Conservation (phyloP, 2,797 vertebrate species). For the Platalea minor region DNA sequence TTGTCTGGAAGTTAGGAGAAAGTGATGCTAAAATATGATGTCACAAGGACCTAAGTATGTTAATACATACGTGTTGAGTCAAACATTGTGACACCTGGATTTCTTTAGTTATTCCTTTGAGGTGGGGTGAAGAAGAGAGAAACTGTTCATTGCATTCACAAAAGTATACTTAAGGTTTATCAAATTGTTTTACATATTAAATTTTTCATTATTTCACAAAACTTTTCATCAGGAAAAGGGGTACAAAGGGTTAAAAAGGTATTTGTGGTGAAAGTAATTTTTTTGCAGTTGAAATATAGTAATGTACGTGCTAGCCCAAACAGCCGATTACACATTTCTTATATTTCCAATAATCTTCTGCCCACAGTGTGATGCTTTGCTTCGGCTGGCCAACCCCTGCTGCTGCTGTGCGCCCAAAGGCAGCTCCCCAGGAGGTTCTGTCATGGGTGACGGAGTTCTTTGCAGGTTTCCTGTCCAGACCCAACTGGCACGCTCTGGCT, state of each 20-base stretch:
- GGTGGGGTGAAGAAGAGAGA: background rate
- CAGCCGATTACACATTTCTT: background rate
- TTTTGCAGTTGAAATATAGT: background rate
- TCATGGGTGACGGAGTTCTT: background rate
- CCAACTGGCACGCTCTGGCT: background rate
- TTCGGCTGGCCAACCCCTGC: background rate
- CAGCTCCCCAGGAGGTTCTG: background rate
- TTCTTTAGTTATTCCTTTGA: background rate
- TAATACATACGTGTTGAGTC: background rate
- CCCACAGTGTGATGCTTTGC: background rate
- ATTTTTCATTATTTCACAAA: background rate
- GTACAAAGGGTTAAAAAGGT: background rate
- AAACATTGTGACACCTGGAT: background rate
- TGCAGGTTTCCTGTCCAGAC: background rate
- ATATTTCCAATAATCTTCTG: background rate
- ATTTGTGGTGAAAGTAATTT: background rate
- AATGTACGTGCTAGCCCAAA: background rate
- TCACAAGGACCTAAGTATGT: background rate
- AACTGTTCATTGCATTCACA: background rate
- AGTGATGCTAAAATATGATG: background rate
- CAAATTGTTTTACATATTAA: background rate
- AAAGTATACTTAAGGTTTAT: background rate
- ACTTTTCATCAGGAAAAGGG: background rate
- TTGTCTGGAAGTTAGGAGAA: background rate
- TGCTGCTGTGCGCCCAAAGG: background rate